phyloP scores from a whole-genome alignment of 2,888 invertebrate genomes.

The Notocelia uddmanniana region DNA sequence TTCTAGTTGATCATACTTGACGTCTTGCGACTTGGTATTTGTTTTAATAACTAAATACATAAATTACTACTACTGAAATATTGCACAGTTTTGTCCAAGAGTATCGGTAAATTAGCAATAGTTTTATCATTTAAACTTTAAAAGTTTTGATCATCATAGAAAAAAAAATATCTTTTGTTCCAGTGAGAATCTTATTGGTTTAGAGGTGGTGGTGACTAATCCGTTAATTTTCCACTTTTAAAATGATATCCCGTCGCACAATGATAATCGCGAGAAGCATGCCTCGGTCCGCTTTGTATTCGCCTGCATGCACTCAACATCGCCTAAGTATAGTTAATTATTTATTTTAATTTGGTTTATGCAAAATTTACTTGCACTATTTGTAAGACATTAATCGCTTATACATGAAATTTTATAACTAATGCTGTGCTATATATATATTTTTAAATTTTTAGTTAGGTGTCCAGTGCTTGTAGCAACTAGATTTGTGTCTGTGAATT shows the following conservation, averaged over 20 bases:
- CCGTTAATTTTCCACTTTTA: neutral
- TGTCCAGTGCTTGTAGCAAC: neutral
- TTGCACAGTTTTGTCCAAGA: neutral
- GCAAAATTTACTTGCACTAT: neutral
- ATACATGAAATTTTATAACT: too few relatives aligned
- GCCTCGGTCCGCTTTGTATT: conserved; percentile 25
- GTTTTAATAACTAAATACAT: too few relatives aligned
- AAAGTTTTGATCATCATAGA: too few relatives aligned
- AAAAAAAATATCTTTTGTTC: neutral
- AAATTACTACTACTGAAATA: too few relatives aligned
- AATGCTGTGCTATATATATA: neutral
- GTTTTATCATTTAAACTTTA: too few relatives aligned
- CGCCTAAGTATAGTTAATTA: conserved; percentile 20
- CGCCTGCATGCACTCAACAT: conserved; percentile 24
- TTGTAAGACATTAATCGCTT: neutral
- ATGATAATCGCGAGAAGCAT: conserved; percentile 27
- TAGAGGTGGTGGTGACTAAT: conserved; percentile 22
- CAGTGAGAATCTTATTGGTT: neutral
- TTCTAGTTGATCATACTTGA: too few relatives aligned
- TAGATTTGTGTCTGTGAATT: conserved; percentile 49
- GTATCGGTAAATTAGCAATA: neutral
- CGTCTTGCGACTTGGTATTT: neutral
- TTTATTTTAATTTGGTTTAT: conserved; percentile 7
- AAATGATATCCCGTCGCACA: conserved; percentile 23
- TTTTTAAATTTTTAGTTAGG: conserved; percentile 21